Conservation (phyloP, 2,113 vertebrate species). For the Setophaga petechia region DNA sequence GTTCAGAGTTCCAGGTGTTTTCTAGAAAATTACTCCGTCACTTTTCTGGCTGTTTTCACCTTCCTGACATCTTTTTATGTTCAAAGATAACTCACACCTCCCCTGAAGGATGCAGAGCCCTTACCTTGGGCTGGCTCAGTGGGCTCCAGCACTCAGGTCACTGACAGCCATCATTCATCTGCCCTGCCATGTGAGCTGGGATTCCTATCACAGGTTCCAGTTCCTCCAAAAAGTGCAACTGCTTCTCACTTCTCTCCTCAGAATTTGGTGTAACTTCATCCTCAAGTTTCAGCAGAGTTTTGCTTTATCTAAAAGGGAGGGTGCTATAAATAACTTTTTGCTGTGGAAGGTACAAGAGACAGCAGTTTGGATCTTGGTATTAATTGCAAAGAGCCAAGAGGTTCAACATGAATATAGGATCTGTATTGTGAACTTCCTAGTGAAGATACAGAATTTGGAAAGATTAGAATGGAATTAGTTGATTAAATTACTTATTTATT, state of each 20-base stretch:
- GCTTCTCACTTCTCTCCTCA: background rate
- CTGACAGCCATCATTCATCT: background rate
- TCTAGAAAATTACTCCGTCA: background rate
- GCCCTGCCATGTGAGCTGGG: background rate
- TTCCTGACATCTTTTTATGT: background rate
- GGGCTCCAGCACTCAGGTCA: background rate
- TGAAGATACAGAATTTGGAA: background rate
- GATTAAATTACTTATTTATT: background rate
- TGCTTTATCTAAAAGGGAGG: background rate
- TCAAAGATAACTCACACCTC: background rate
- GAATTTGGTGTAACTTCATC: background rate
- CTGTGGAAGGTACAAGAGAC: background rate
- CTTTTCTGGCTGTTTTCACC: background rate
- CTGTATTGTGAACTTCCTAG: background rate
- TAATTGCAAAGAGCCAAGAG: background rate
- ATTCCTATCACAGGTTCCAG: background rate
- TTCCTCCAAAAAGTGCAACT: background rate
- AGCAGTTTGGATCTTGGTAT: background rate
- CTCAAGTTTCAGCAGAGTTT: background rate
- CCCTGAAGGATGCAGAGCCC: background rate
- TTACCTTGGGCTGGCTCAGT: too few species aligned
- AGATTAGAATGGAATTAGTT: background rate
- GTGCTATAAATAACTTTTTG: background rate
- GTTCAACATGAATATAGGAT: background rate
- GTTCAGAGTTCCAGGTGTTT: background rate